Base-by-base conservation (phyloP, 64 coral and sea anemone species). In the Montipora cactus region DNA sequence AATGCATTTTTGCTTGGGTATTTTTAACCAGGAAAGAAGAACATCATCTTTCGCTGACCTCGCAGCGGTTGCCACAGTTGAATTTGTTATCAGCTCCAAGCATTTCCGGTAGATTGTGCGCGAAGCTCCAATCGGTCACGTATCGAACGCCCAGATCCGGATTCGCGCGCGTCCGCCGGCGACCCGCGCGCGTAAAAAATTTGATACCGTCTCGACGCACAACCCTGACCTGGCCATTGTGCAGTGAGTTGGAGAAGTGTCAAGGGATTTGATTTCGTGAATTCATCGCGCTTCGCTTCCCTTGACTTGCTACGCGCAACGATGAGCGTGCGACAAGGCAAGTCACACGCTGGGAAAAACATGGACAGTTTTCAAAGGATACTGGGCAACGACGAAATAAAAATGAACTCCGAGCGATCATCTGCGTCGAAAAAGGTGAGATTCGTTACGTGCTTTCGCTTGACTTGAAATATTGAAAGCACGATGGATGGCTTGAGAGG, bases 341-440 rank as follows among this genome's bases (percentile, higher is more conserved):
- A 71, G 11, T 15, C 66, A 64, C 82, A 50, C 44, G 66, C 46
- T 71, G 45, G 37, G 12, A 58, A 44, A 1, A 72, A 86, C 46
- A 86, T 70, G 82, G 82, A 72, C 82, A 72, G 68, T 18, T 86
- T 86, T 86, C 64, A 86, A 7, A 46, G 66, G 18, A 71, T 86
- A 47, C 19, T 86, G 66, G 22, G 82, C 47, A 78, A 68, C 3
- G 95, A 97, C 62, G 92, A 94, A 25, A 94, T 97, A 4, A 81
- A 72, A 59, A 77, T 97, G 92, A 91, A 25, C 58, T 51, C 66
- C 8, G 95, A 97, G 67, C 67, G 93, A 15, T 91, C 95, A 37
- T 89, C 95, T 45, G 95, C 95, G 5, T 94, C 92, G 6, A 97
- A 97, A 62, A 86, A 93, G 22, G 95, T 97, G 52, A 87, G 91